Evolutionary conservation across 2,113 vertebrate species (phyloP).

Genomic region (Anseranas semipalmata): DNA sequence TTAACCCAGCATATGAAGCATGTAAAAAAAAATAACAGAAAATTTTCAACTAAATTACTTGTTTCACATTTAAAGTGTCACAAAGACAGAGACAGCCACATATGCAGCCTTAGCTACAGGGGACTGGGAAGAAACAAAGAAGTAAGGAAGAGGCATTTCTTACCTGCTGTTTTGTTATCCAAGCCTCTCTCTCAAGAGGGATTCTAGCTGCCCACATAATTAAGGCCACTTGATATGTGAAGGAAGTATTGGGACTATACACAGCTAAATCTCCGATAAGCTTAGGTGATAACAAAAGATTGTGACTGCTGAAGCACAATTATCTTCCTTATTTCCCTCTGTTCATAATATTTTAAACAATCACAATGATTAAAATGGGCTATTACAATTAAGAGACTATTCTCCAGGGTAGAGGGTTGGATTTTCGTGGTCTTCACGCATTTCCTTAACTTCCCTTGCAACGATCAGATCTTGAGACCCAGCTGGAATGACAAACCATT

Average conservation of each 20-base stretch:
- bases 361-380: slow-evolving; percentile 77
- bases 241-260: slow-evolving; percentile 36
- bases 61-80: slow-evolving; percentile 81
- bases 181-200: slow-evolving; percentile 61
- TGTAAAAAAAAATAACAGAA: slow-evolving; percentile 75
- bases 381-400: slow-evolving; percentile 79
- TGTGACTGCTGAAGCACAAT: slow-evolving; percentile 70
- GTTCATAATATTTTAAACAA: slow-evolving; percentile 77
- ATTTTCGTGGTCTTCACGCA: slow-evolving; percentile 48
- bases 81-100: slow-evolving; percentile 71
- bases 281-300: slow-evolving; percentile 71
- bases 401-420: slow-evolving; percentile 52
- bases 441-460: slow-evolving; percentile 64
- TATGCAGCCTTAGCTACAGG: slow-evolving; percentile 73
- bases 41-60: slow-evolving; percentile 81
- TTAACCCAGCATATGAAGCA: slow-evolving; percentile 85
- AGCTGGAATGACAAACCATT: slow-evolving; percentile 38
- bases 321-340: slow-evolving; percentile 65
- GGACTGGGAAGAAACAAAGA: slow-evolving; percentile 76
- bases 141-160: slow-evolving; percentile 53
- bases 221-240: slow-evolving; percentile 75
- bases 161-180: slow-evolving; percentile 67
- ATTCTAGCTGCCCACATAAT: slow-evolving; percentile 74
- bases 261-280: slow-evolving; percentile 59
- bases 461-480: slow-evolving; percentile 27